phyloP scores from a whole-genome alignment of 2,113 vertebrate genomes.

The Nymphicus hollandicus region DNA sequence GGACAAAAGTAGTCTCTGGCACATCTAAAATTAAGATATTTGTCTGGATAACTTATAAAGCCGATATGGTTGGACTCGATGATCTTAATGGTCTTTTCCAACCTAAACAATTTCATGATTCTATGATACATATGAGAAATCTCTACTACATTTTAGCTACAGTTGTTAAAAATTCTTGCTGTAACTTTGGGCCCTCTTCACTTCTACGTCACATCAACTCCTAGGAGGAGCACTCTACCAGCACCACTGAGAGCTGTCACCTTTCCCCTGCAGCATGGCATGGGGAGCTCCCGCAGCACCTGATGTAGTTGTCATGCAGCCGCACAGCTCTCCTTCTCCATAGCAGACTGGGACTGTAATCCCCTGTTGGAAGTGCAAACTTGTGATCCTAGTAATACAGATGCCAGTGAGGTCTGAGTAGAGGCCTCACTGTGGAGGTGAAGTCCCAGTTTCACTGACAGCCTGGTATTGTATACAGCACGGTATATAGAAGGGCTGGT shows the following conservation, averaged over 20 bases:
- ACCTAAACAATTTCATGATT: background rate
- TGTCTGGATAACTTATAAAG: background rate
- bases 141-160: background rate
- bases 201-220: background rate
- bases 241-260: background rate
- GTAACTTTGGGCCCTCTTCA: background rate
- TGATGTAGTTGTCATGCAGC: background rate
- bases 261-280: background rate
- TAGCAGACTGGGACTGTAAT: background rate
- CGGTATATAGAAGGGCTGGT: background rate
- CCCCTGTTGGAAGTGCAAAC: background rate
- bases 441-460: background rate
- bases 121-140: background rate
- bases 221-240: background rate
- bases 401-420: background rate
- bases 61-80: background rate
- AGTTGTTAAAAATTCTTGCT: background rate
- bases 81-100: background rate
- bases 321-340: background rate
- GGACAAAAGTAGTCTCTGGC: background rate
- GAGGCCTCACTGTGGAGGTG: background rate
- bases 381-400: background rate
- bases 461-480: background rate
- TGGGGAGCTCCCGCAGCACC: background rate
- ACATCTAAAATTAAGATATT: background rate